Evolutionary conservation across 2,113 vertebrate genomes (phyloP).

Genomic region (Cephalophus harveyi): DNA sequence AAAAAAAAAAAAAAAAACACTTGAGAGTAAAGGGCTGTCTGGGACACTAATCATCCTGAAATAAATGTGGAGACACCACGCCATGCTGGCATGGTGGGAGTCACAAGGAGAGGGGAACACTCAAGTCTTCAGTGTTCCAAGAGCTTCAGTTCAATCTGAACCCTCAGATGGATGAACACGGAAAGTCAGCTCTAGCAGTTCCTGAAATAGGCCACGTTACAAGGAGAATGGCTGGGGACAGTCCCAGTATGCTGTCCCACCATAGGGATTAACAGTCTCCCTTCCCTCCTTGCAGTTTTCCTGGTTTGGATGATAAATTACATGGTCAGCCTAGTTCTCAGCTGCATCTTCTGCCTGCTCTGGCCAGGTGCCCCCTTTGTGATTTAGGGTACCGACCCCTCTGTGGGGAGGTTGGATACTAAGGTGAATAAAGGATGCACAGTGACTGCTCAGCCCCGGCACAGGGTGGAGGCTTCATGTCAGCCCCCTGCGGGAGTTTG

Average conservation of each 20-base stretch:
- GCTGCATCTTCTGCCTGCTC: accelerated
- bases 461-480: neutral
- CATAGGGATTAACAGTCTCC: neutral
- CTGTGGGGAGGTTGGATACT: neutral
- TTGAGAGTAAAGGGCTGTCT: too few species aligned
- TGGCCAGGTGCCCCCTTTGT: neutral
- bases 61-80: neutral
- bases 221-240: neutral
- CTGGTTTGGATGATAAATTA: neutral
- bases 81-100: neutral
- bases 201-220: neutral
- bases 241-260: neutral
- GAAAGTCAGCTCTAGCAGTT: neutral
- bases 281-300: neutral
- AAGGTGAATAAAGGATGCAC: neutral
- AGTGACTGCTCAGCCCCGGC: neutral
- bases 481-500: neutral
- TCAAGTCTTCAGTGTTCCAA: neutral
- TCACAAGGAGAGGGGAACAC: neutral
- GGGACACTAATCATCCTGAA: neutral
- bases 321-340: neutral
- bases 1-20: neutral
- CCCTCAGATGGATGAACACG: neutral
- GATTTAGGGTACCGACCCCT: neutral
- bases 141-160: neutral